Conservation (phyloP, 2,113 vertebrate genomes). For the Willisornis vidua region DNA sequence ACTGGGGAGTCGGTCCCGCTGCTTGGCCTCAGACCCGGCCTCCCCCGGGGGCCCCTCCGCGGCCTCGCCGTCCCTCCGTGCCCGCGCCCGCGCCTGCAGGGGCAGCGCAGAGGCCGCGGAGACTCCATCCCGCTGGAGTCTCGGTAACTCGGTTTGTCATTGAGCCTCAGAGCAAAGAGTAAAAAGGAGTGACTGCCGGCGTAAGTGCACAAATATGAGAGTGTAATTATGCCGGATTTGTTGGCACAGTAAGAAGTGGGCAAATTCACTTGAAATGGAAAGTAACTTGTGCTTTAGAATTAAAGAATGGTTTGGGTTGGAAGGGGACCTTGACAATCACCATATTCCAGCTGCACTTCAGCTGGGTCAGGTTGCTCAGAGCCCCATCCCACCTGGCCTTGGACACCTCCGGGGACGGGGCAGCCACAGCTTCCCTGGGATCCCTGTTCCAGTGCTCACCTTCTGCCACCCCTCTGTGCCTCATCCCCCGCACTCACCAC, state of each 20-base stretch:
- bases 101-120: rapidly evolving
- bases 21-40: too few species aligned
- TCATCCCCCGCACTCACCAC: not conserved
- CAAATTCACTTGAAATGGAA: not conserved
- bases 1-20: too few species aligned
- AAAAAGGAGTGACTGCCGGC: not conserved
- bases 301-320: not conserved
- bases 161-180: too few species aligned
- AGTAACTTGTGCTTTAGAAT: not conserved
- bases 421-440: rapidly evolving
- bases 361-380: not conserved
- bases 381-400: not conserved
- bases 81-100: rapidly evolving
- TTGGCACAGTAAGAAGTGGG: not conserved
- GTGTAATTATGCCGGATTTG: not conserved
- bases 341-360: not conserved
- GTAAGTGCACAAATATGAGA: rapidly evolving
- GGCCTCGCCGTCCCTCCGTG: rapidly evolving
- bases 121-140: rapidly evolving
- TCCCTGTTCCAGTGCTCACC: not conserved
- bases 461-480: not conserved
- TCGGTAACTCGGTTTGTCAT: rapidly evolving
- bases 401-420: not conserved
- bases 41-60: too few species aligned
- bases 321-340: not conserved